A percentile compares a stretch with the other conserved stretches of the same genome.
These are phyloP conservation scores for Misgurnus anguillicaudatus DNA, from an alignment of 2,113 vertebrate genomes.

Conservation along the genomic window DNA sequence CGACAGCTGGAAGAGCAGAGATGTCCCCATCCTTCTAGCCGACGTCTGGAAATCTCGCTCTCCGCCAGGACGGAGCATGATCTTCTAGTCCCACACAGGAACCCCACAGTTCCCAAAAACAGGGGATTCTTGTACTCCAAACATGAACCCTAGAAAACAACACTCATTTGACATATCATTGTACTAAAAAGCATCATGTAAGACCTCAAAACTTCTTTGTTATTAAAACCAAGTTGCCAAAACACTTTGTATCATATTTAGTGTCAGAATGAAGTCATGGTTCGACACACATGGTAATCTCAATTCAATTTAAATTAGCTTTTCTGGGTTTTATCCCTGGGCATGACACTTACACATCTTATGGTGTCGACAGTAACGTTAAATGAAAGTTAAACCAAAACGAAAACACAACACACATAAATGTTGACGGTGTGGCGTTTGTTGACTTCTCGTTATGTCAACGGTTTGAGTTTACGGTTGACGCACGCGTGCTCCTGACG, in stretches of 20 bases:
- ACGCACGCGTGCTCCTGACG: background rate
- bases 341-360: too few species aligned
- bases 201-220: too few species aligned
- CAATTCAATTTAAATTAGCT: too few species aligned
- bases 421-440: too few species aligned
- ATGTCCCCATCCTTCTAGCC: conserved; percentile 90
- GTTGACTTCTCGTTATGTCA: background rate
- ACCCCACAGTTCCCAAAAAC: conserved; percentile 43
- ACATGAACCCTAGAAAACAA: conserved; percentile 28
- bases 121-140: background rate
- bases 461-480: background rate
- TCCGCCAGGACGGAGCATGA: conserved; percentile 78
- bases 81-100: conserved; percentile 63
- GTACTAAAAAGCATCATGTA: too few species aligned
- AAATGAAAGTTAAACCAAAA: too few species aligned
- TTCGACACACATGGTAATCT: too few species aligned
- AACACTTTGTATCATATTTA: too few species aligned
- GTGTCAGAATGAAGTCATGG: too few species aligned
- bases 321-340: too few species aligned
- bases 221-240: too few species aligned
- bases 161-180: background rate
- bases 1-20: conserved; percentile 90
- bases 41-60: conserved; percentile 90
- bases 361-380: too few species aligned
- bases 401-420: background rate